Conservation (phyloP, 1,140 invertebrate species). For the Drosophila obscura region DNA sequence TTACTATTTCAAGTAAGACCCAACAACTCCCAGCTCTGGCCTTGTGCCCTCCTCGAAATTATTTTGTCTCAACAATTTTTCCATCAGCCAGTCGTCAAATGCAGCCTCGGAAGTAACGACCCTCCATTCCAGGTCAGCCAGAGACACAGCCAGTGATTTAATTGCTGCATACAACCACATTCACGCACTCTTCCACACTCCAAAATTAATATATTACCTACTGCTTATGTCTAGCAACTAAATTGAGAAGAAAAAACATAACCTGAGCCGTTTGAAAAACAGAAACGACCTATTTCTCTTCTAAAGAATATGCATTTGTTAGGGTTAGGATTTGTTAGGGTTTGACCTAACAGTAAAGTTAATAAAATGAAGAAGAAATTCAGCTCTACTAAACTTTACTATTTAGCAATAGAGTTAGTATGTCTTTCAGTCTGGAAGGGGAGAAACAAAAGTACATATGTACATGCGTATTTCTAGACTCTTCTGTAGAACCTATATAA, state of each 20-base stretch:
- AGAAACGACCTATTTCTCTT: too few relatives aligned
- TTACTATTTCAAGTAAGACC: background rate
- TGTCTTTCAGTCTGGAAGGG: too few relatives aligned
- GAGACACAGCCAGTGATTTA: conserved; percentile 56
- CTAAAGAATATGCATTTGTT: too few relatives aligned
- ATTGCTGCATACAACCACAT: conserved; percentile 74
- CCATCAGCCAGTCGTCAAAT: conserved; percentile 72
- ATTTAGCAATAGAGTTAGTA: too few relatives aligned
- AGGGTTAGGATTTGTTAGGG: too few relatives aligned
- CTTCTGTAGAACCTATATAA: conserved; percentile 1
- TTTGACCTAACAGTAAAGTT: too few relatives aligned
- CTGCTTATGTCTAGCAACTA: background rate
- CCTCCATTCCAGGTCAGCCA: conserved; percentile 23
- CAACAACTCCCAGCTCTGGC: conserved; percentile 22
- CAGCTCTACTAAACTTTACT: too few relatives aligned
- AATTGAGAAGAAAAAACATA: too few relatives aligned
- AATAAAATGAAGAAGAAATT: too few relatives aligned
- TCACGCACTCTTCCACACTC: conserved; percentile 12
- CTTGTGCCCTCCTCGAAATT: conserved; percentile 44
- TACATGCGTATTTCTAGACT: background rate
- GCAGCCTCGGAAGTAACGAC: conserved; percentile 45
- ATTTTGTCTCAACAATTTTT: conserved; percentile 71
- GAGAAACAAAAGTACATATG: too few relatives aligned
- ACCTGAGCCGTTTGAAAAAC: too few relatives aligned
- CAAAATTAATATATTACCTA: conserved; percentile 9